phyloP scores from a whole-genome alignment of 1,140 invertebrate genomes.

The Oryzaephilus surinamensis region DNA sequence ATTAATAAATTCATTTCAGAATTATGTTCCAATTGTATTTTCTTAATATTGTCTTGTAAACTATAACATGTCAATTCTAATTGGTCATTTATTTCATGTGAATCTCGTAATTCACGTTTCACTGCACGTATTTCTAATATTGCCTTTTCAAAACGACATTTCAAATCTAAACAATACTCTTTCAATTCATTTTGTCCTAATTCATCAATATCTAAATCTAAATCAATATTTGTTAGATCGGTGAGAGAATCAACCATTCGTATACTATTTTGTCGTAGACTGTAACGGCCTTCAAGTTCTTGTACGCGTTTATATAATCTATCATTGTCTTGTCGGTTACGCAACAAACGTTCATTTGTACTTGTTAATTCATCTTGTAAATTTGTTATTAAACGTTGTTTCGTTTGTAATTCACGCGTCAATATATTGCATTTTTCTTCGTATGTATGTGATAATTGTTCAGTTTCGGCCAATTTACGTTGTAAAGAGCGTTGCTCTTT shows the following conservation, averaged over 20 bases:
- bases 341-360: constrained; percentile 43
- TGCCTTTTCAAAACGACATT: constrained; percentile 67
- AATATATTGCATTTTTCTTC: constrained; percentile 50
- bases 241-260: constrained; percentile 67
- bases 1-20: constrained; percentile 70
- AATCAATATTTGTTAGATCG: constrained; percentile 68
- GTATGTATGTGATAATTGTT: constrained; percentile 36
- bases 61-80: constrained; percentile 65
- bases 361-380: constrained; percentile 49
- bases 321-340: constrained; percentile 69
- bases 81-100: constrained; percentile 66
- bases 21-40: constrained; percentile 56
- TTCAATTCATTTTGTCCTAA: constrained; percentile 66
- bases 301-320: constrained; percentile 54
- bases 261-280: constrained; percentile 40
- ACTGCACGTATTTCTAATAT: constrained; percentile 71
- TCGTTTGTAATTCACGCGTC: constrained; percentile 49
- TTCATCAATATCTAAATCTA: constrained; percentile 60
- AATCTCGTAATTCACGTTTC: constrained; percentile 70
- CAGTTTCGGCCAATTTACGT: constrained; percentile 34
- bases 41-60: constrained; percentile 58
- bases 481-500: constrained; percentile 48
- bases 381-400: constrained; percentile 44
- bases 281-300: constrained; percentile 50
- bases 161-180: constrained; percentile 67